These are phyloP conservation scores for Coelogynopora nodosa DNA, from an alignment of 2,888 invertebrate genomes.

Conservation along the genomic window DNA sequence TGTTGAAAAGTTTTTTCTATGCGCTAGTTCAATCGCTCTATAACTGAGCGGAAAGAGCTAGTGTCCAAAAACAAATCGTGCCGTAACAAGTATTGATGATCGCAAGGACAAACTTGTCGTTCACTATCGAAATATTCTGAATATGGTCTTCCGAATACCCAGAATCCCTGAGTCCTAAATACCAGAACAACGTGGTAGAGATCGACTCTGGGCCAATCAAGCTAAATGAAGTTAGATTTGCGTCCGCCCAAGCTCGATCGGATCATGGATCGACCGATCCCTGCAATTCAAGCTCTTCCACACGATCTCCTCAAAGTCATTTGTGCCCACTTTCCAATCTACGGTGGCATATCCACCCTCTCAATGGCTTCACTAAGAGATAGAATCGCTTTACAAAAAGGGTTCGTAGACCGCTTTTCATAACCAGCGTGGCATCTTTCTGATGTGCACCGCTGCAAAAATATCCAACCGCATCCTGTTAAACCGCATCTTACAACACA, in stretches of 20 bases:
- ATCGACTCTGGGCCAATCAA: background rate
- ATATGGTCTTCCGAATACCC: too few relatives aligned
- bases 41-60: too few relatives aligned
- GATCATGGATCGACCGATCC: background rate
- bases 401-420: background rate
- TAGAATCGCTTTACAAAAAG: slow-evolving; percentile 4
- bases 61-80: too few relatives aligned
- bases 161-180: too few relatives aligned
- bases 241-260: background rate
- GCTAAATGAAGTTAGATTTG: background rate
- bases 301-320: too few relatives aligned
- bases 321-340: too few relatives aligned
- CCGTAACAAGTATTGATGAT: too few relatives aligned
- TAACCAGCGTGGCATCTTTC: slow-evolving; percentile 20
- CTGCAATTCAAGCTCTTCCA: background rate
- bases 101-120: too few relatives aligned
- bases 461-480: slow-evolving; percentile 9
- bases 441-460: slow-evolving; percentile 25
- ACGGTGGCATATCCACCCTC: background rate
- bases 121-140: too few relatives aligned
- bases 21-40: too few relatives aligned
- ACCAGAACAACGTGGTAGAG: background rate
- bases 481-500: background rate
- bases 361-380: too few relatives aligned
- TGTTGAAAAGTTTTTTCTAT: too few relatives aligned